Evolutionary conservation across 2,797 vertebrate genomes (phyloP), one percentile per base, ranked within the genome.

Genomic region (Cossypha polioptera): DNA sequence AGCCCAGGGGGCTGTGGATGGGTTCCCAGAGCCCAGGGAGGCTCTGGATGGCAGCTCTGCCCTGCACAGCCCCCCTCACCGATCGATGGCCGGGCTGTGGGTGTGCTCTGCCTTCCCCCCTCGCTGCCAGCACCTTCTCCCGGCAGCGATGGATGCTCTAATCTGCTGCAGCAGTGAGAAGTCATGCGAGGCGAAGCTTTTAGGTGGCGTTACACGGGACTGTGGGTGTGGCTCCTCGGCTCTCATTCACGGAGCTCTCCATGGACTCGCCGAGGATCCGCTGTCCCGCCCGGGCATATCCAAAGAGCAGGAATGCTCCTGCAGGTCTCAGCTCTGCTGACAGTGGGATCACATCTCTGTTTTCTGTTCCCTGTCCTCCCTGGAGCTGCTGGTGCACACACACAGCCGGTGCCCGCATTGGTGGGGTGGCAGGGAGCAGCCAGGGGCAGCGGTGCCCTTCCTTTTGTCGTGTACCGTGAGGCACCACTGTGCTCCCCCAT

Each of bases 91-190:
- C 67, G 90, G 98, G 98, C 98, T 97, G 98, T 95, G 98, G 96
- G 97, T 97, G 98, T 97, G 85, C 28, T 51, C 95, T 96, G 95
- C 98, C 98, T 98, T 95, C 95, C 97, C 97, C 98, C 97, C 95
- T 90, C 97, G 65, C 98, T 96, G 98, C 62, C 20, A 98, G 98
- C 98, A 98, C 98, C 98, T 98, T 98, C 98, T 98, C 97, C 97
- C 97, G 98, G 98, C 98, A 97, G 97, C 98, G 92, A 99, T 99
- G 99, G 97, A 99, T 99, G 98, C 97, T 98, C 98, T 99, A 99
- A 99, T 99, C 99, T 99, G 98, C 98, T 97, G 98, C 98, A 98
- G 98, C 98, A 98, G 98, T 98, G 98, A 98, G 98, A 36, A 36
- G 36, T 11, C 36, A 99, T 98, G 98, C 98, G 94, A 99, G 98